Conservation (phyloP, 2,797 vertebrate genomes). For the Gastrophryne carolinensis region DNA sequence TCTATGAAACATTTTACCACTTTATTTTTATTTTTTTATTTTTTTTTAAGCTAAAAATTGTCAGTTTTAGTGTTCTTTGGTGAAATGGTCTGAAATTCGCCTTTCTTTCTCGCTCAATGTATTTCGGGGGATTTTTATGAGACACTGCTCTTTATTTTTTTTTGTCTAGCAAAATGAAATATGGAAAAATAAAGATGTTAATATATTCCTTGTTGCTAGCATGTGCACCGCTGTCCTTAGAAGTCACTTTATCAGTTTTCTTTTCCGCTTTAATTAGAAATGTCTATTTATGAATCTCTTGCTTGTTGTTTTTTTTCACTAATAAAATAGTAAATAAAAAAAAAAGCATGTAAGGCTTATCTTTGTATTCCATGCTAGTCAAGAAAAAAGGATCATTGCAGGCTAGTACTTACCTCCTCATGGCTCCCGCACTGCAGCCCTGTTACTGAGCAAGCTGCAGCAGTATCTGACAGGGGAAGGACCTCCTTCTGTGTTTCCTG, state of each 20-base stretch:
- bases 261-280: slow-evolving; percentile 96
- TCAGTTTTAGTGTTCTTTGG: slow-evolving; percentile 90
- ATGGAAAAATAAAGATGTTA: slow-evolving; percentile 83
- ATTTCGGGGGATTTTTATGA: slow-evolving; percentile 88
- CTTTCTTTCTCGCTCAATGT: slow-evolving; percentile 94
- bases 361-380: too few species aligned
- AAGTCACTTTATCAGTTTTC: slow-evolving; percentile 90
- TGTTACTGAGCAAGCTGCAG: too few species aligned
- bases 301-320: slow-evolving; percentile 99
- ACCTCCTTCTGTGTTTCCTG: too few species aligned
- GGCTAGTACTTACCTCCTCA: too few species aligned
- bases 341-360: neutral
- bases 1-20: slow-evolving; percentile 75
- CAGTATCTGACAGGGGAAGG: too few species aligned
- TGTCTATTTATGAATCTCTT: slow-evolving; percentile 99
- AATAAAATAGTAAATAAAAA: slow-evolving; percentile 96
- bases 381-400: too few species aligned
- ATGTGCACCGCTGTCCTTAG: slow-evolving; percentile 99
- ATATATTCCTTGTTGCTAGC: slow-evolving; percentile 98
- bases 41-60: slow-evolving; percentile 84
- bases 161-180: slow-evolving; percentile 87
- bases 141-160: slow-evolving; percentile 80
- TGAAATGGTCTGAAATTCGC: slow-evolving; percentile 95
- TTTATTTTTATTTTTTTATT: slow-evolving; percentile 59
- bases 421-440: too few species aligned